phyloP scores from a whole-genome alignment of 2,113 vertebrate genomes.

The Murina feae region DNA sequence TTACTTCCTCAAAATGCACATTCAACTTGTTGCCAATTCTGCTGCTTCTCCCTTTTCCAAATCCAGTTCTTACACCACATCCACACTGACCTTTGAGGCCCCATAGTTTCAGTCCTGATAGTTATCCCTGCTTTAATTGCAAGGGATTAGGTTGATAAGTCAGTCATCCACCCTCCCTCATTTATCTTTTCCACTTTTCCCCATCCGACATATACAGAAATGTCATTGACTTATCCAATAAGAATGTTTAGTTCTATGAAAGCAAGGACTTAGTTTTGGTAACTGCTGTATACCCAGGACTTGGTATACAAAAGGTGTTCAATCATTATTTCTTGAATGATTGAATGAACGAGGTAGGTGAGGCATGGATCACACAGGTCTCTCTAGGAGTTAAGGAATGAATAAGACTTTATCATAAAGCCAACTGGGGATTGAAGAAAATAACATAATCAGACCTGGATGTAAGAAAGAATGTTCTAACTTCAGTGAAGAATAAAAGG shows the following conservation, averaged over 20 bases:
- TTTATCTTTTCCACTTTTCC: neutral
- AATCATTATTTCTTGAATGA: neutral
- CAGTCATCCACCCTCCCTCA: neutral
- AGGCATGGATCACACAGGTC: neutral
- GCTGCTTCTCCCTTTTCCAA: neutral
- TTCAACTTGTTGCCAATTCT: neutral
- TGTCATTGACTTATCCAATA: neutral
- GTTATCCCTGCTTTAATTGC: neutral
- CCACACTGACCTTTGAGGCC: neutral
- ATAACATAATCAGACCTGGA: neutral
- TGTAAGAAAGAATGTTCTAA: constrained; percentile 3
- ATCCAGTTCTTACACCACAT: neutral
- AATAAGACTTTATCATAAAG: neutral
- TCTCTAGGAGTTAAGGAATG: constrained; percentile 2
- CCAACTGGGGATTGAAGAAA: neutral
- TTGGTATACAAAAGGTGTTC: neutral
- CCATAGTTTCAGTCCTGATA: neutral
- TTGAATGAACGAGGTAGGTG: neutral
- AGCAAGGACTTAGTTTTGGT: neutral
- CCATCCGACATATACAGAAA: neutral
- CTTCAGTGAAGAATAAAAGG: neutral
- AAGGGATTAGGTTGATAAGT: neutral
- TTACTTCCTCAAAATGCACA: neutral
- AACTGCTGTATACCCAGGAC: neutral
- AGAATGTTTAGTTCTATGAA: neutral